A percentile compares a stretch with the other conserved stretches of the same genome.
These are phyloP conservation scores for Elysia chlorotica DNA, from an alignment of 1,140 invertebrate species.

Conservation along the genomic window DNA sequence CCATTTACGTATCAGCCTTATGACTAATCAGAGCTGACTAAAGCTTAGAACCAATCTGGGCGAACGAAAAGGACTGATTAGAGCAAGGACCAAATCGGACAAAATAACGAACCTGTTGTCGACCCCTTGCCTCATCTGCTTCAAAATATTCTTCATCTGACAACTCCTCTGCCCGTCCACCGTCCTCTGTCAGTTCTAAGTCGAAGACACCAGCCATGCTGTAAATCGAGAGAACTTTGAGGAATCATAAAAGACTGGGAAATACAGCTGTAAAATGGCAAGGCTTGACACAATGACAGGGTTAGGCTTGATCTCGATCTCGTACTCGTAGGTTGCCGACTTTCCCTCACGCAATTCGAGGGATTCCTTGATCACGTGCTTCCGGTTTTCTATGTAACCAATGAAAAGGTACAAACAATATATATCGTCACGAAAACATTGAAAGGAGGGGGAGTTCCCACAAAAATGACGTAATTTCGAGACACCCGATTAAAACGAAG, in stretches of 20 bases:
- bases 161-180: slow-evolving; percentile 70
- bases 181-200: slow-evolving; percentile 79
- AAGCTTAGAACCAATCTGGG: no score
- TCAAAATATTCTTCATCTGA: slow-evolving; percentile 64
- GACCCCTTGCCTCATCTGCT: slow-evolving; percentile 18
- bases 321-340: slow-evolving; percentile 8
- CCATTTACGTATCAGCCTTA: no score
- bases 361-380: slow-evolving; percentile 29
- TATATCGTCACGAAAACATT: not conserved
- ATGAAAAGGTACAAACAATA: not conserved
- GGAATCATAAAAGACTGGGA: slow-evolving; percentile 22
- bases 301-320: no score
- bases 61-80: no score
- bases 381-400: slow-evolving; percentile 1
- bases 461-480: not conserved
- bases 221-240: slow-evolving; percentile 18
- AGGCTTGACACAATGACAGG: not conserved
- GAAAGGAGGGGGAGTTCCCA: not conserved
- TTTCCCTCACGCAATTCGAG: slow-evolving; percentile 23
- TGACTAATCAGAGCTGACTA: no score
- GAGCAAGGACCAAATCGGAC: not conserved
- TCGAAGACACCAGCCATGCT: slow-evolving; percentile 74
- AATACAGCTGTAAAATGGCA: not conserved
- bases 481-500: not conserved
- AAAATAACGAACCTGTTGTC: slow-evolving; percentile 16